Evolutionary conservation across 2,113 vertebrate genomes (phyloP).

Genomic region (Perca fluviatilis): DNA sequence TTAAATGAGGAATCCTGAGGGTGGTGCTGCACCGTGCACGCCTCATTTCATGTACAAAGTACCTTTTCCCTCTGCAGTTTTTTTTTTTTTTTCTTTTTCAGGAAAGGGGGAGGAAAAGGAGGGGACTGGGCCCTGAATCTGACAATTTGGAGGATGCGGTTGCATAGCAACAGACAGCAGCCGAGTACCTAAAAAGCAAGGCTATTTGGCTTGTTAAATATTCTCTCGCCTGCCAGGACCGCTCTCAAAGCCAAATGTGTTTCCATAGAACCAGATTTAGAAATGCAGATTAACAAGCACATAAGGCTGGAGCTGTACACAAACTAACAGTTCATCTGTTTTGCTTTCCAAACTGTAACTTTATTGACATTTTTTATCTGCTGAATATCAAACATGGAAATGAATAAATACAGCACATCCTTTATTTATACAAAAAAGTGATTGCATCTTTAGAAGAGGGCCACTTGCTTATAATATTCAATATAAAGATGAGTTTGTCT

Average conservation of each 20-base stretch:
- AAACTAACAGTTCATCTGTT: constrained; percentile 39
- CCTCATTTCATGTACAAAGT: constrained; percentile 62
- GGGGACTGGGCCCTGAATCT: constrained; percentile 75
- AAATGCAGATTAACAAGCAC: constrained; percentile 56
- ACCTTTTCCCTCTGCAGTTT: constrained; percentile 50
- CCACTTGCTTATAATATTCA: constrained; percentile 39
- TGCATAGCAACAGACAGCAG: constrained; percentile 83
- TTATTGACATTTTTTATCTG: constrained; percentile 58
- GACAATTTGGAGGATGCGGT: constrained; percentile 80
- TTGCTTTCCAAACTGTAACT: constrained; percentile 25
- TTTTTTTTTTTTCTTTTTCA: constrained; percentile 20
- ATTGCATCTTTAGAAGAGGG: constrained; percentile 43
- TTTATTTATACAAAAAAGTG: constrained; percentile 40
- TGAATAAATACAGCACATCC: constrained; percentile 32
- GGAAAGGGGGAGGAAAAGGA: constrained; percentile 41
- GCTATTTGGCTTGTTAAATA: constrained; percentile 80
- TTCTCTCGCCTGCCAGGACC: constrained; percentile 69
- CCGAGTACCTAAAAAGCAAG: constrained; percentile 73
- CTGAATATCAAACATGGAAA: constrained; percentile 36
- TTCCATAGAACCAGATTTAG: constrained; percentile 63
- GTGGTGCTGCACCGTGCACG: constrained; percentile 42
- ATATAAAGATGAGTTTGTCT: constrained; percentile 41
- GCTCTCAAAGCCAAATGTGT: constrained; percentile 61
- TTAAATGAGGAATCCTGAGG: constrained; percentile 69
- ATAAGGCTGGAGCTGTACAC: constrained; percentile 19